phyloP scores from a whole-genome alignment of 1,140 invertebrate genomes.

The Heliconius congener region DNA sequence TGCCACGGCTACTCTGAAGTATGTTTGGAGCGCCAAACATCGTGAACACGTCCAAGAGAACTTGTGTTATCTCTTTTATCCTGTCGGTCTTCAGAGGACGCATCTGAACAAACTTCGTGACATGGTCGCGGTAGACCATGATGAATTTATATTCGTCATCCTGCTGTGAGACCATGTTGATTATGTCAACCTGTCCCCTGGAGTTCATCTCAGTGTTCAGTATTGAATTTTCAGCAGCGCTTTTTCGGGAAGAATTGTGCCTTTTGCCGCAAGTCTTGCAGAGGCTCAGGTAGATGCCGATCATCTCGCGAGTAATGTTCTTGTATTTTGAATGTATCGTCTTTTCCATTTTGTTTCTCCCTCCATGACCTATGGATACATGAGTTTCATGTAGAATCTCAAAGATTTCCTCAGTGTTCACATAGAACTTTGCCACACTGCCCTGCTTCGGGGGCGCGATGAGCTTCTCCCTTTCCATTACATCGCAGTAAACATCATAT shows the following conservation, averaged over 20 bases:
- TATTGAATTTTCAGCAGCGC: not conserved
- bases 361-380: conserved; percentile 4
- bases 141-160: conserved; percentile 19
- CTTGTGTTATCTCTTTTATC: conserved; percentile 11
- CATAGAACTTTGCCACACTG: conserved; percentile 17
- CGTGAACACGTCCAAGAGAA: conserved; percentile 20
- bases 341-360: conserved; percentile 12
- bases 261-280: conserved; percentile 11
- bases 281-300: not conserved
- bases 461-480: conserved; percentile 10
- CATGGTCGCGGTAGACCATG: conserved; percentile 23
- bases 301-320: conserved; percentile 17
- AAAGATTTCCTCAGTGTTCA: not conserved
- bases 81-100: conserved; percentile 20
- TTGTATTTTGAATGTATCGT: conserved; percentile 13
- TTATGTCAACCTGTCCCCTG: conserved; percentile 18
- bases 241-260: conserved; percentile 7
- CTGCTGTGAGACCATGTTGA: conserved; percentile 13
- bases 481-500: conserved; percentile 12
- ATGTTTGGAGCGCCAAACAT: conserved; percentile 16
- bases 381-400: conserved; percentile 10
- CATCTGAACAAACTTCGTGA: conserved; percentile 23
- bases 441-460: conserved; percentile 4
- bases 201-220: conserved; percentile 15
- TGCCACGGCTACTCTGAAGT: conserved; percentile 8